phyloP scores from a whole-genome alignment of 2,113 vertebrate genomes.

The Emberiza fucata region DNA sequence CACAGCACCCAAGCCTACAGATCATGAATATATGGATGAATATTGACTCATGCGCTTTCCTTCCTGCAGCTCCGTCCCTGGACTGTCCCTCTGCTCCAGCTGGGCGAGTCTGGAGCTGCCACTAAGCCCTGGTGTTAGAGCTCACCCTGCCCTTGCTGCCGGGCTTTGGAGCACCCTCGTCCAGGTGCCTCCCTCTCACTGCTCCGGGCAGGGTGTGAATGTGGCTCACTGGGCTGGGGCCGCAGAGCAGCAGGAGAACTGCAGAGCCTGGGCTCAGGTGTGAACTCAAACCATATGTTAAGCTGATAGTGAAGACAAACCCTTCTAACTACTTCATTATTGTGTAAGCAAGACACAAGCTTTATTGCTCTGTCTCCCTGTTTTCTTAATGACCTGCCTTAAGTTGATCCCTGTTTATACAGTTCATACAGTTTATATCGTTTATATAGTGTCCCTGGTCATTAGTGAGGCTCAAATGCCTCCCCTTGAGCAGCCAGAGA shows the following conservation, averaged over 20 bases:
- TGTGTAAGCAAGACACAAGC: background rate
- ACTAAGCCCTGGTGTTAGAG: background rate
- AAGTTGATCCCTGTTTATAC: background rate
- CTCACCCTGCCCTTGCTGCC: background rate
- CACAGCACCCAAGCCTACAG: constrained; percentile 18
- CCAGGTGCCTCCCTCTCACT: background rate
- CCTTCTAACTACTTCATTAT: background rate
- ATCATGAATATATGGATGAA: constrained; percentile 66
- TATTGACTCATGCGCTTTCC: background rate
- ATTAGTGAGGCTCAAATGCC: background rate
- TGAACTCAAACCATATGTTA: background rate
- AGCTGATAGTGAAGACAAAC: background rate
- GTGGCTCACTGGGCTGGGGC: background rate
- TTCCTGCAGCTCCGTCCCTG: background rate
- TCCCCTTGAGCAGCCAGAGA: background rate
- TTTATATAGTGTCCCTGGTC: background rate
- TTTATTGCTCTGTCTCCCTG: background rate
- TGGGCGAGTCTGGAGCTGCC: background rate
- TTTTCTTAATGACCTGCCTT: background rate
- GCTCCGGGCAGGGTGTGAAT: background rate
- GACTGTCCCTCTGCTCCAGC: background rate
- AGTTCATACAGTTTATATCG: background rate
- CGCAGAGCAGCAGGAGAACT: background rate
- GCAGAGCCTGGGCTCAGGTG: background rate
- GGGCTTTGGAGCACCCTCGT: background rate